Evolutionary conservation across 1,140 invertebrate species (phyloP).

Genomic region (Pogonomyrmex barbatus): DNA sequence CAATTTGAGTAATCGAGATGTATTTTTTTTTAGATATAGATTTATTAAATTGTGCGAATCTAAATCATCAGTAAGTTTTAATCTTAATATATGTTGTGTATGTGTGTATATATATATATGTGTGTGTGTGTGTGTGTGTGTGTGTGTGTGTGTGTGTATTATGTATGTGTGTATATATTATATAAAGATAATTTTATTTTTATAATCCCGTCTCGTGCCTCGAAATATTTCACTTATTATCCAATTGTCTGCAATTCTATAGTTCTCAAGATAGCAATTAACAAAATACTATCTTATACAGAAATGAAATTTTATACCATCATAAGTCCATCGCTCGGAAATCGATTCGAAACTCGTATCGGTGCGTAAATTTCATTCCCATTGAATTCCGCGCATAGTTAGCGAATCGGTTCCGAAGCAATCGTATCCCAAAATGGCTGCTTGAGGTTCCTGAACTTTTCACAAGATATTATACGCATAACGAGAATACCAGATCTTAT

Average conservation of each 20-base stretch:
- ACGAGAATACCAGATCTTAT: slow-evolving; percentile 22
- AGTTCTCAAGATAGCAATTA: not conserved
- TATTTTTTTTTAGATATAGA: too few species aligned
- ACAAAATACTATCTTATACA: slow-evolving; percentile 16
- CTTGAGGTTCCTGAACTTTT: slow-evolving; percentile 18
- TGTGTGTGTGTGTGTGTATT: too few species aligned
- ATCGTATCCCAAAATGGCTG: slow-evolving; percentile 63
- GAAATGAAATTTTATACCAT: slow-evolving; percentile 65
- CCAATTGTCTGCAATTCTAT: slow-evolving; percentile 12
- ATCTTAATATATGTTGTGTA: too few species aligned
- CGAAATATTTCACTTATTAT: not conserved
- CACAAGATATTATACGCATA: slow-evolving; percentile 27
- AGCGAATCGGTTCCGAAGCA: slow-evolving; percentile 50
- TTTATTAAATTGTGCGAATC: too few species aligned
- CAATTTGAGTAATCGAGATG: too few species aligned
- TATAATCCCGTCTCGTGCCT: not conserved
- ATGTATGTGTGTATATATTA: too few species aligned
- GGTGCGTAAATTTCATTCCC: slow-evolving; percentile 66
- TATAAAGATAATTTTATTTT: too few species aligned
- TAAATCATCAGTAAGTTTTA: too few species aligned
- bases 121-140: too few species aligned
- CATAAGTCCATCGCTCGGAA: slow-evolving; percentile 55
- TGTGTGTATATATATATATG: too few species aligned
- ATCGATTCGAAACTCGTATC: slow-evolving; percentile 54
- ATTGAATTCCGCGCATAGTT: slow-evolving; percentile 55